Percentiles rank a stretch among this genome's conserved stretches.
phyloP scores from a whole-genome alignment of 2,113 vertebrate species.

The Epinephelus fuscoguttatus region DNA sequence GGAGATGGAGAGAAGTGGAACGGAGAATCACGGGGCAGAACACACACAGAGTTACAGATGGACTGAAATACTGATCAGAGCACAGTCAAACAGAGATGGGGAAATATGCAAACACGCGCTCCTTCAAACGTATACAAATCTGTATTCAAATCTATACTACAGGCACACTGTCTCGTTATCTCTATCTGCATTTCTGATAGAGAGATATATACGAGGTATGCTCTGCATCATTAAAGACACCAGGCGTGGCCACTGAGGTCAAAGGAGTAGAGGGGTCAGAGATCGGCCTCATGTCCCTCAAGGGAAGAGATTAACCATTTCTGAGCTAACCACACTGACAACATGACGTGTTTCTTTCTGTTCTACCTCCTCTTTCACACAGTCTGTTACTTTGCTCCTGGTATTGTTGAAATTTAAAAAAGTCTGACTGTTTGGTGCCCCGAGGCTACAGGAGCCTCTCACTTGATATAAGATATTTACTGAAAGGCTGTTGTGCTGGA shows the following conservation, averaged over 20 bases:
- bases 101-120: constrained; percentile 4
- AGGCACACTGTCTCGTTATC: neutral
- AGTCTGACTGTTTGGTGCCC: constrained; percentile 16
- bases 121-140: constrained; percentile 31
- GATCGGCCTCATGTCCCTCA: constrained; percentile 22
- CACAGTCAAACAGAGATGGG: neutral
- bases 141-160: neutral
- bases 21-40: constrained; percentile 27
- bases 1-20: constrained; percentile 28
- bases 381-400: neutral
- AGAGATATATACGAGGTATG: neutral
- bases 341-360: neutral
- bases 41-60: constrained; percentile 33
- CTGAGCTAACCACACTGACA: constrained; percentile 9
- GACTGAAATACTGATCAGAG: constrained; percentile 43
- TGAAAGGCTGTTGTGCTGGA: neutral
- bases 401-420: neutral
- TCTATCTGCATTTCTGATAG: neutral
- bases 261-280: neutral
- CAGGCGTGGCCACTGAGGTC: neutral
- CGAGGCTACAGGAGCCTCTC: neutral
- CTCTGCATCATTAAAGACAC: neutral
- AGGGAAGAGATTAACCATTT: constrained; percentile 23
- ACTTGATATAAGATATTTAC: constrained; percentile 6
- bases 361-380: neutral